A percentile compares a stretch with the other conserved stretches of the same genome.
Evolutionary conservation across 92 coral and sea anemone genomes (phyloP).

Genomic region (Epizoanthus fatuus): DNA sequence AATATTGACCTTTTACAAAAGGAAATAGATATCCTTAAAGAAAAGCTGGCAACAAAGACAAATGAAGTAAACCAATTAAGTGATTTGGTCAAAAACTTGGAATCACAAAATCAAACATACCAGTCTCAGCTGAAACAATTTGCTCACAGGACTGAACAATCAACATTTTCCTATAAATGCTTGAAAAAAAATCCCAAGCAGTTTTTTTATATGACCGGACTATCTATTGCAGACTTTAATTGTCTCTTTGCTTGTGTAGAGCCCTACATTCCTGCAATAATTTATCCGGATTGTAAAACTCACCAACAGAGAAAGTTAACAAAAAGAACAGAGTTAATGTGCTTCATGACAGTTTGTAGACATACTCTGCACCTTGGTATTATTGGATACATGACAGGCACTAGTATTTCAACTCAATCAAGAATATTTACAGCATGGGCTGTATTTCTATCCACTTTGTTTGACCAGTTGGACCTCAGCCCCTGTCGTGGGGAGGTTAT

Average conservation of each 20-base stretch:
- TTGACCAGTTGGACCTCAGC: conserved; percentile 56
- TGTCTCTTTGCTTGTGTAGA: conserved; percentile 65
- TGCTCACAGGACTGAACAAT: conserved; percentile 35
- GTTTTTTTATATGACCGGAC: conserved; percentile 62
- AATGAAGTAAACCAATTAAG: conserved; percentile 43
- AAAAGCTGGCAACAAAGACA: conserved; percentile 38
- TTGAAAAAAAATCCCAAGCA: conserved; percentile 42
- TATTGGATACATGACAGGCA: conserved; percentile 46
- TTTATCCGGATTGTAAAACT: conserved; percentile 66
- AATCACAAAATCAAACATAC: conserved; percentile 39
- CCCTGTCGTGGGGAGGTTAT: conserved; percentile 53
- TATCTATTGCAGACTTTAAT: conserved; percentile 54
- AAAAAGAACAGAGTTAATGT: conserved; percentile 63
- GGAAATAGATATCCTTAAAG: conserved; percentile 52
- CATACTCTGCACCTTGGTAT: conserved; percentile 60
- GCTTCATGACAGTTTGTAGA: conserved; percentile 56
- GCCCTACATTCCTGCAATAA: conserved; percentile 53
- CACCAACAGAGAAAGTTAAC: conserved; percentile 60
- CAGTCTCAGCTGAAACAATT: conserved; percentile 39
- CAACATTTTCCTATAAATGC: conserved; percentile 41
- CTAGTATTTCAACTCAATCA: conserved; percentile 41
- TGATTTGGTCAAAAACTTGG: conserved; percentile 44
- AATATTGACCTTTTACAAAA: conserved; percentile 44
- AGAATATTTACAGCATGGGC: conserved; percentile 42
- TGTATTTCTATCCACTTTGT: conserved; percentile 32